Evolutionary conservation across 2,888 invertebrate genomes (phyloP), one percentile per base, ranked within the genome.

Genomic region (Neoascia interrupta): DNA sequence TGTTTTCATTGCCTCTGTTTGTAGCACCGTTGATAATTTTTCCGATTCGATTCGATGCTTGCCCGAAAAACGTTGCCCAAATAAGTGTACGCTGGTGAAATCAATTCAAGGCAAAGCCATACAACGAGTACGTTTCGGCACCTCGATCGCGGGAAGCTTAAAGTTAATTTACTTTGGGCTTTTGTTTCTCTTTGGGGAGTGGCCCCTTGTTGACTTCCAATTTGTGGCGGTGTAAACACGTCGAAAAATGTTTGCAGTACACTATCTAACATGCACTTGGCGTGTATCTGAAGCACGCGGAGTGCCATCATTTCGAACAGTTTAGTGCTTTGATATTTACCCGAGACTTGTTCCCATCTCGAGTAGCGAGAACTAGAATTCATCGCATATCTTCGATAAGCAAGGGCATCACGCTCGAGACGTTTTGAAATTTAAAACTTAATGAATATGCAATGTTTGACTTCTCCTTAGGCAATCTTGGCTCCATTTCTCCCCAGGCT

Each of bases 401-500:
- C 43, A 11, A 60, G 43, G 26, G 15, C 54, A 66, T 58, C 16
- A 47, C 39, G 19, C n/a, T n/a, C 36, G 4, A 45, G 13, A 21
- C 11, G 13, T 53, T 64, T 34, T 21, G 36, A 56, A 45, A 56
- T 26, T 5, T n/a, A 28, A 45, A 70, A 70, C 43, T 60, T 72
- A 66, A 72, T 79, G 60, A 76, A 76, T 72, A 79, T 68, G 72
- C 66, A 49, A 72, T 61, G 54, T 79, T 60, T 19, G 41, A 54
- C 31, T 23, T 47, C 5, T 34, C 45, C 4, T n/a, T 19, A 39
- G 54, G 28, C 26, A 31, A n/a, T 34, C 45, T 63, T 36, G 58
- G 43, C 60, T 70, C 39, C 41, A 68, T 51, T 51, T 63, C 37
- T 47, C 53, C 39, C 13, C 54, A 16, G 28, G 43, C 28, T 23